A percentile compares a stretch with the other conserved stretches of the same genome.
phyloP scores from a whole-genome alignment of 2,797 vertebrate species.

The Atherinosoma microstoma region DNA sequence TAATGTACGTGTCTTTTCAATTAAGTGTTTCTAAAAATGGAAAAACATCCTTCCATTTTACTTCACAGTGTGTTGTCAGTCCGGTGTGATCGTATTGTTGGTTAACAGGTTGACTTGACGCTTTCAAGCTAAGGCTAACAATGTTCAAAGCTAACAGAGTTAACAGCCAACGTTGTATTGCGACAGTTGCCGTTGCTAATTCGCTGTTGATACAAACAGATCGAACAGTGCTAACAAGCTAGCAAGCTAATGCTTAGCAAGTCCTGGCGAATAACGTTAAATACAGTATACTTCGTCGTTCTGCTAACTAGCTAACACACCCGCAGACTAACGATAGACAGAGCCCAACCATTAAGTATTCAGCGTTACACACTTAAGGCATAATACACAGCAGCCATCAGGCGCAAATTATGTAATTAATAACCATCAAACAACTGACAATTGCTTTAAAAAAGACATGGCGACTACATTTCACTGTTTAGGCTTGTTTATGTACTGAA shows the following conservation, averaged over 20 bases:
- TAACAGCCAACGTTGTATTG: slow-evolving; percentile 36
- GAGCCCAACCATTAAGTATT: slow-evolving; percentile 30
- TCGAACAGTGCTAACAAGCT: slow-evolving; percentile 8
- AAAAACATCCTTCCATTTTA: neutral
- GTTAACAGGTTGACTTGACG: slow-evolving; percentile 42
- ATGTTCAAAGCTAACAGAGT: slow-evolving; percentile 55
- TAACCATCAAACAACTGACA: slow-evolving; percentile 48
- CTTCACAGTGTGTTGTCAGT: slow-evolving; percentile 58
- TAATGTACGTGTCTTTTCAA: neutral
- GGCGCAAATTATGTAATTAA: slow-evolving; percentile 21
- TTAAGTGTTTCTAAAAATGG: slow-evolving; percentile 2
- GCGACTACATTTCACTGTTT: slow-evolving; percentile 3
- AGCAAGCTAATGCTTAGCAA: slow-evolving; percentile 30
- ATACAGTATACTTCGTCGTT: slow-evolving; percentile 7
- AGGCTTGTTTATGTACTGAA: slow-evolving; percentile 51
- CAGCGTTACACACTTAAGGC: slow-evolving; percentile 44
- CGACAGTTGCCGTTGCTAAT: slow-evolving; percentile 49
- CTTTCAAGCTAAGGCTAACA: slow-evolving; percentile 59
- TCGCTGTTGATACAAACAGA: slow-evolving; percentile 35
- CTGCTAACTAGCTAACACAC: slow-evolving; percentile 48
- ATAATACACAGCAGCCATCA: slow-evolving; percentile 8
- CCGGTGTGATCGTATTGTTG: slow-evolving; percentile 2
- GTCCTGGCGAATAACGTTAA: slow-evolving; percentile 21
- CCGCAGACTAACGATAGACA: slow-evolving; percentile 8
- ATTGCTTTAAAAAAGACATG: slow-evolving; percentile 12